Conservation (phyloP, 2,113 vertebrate species). For the Trematomus loennbergii region DNA sequence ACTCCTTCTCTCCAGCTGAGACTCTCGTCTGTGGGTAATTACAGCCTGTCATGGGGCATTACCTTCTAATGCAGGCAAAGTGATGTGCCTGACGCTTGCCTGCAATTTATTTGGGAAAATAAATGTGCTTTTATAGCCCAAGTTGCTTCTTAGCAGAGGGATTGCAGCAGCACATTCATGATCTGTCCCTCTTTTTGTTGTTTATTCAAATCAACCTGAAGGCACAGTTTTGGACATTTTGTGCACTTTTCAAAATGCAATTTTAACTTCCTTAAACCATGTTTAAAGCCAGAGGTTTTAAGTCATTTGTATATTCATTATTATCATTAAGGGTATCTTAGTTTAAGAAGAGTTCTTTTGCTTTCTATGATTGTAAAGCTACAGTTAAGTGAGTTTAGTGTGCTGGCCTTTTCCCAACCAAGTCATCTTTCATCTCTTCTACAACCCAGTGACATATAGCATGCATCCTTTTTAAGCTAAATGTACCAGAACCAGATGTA, state of each 20-base stretch:
- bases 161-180: constrained; percentile 24
- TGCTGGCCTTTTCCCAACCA: background rate
- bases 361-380: constrained; percentile 11
- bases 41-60: constrained; percentile 63
- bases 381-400: constrained; percentile 18
- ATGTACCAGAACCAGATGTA: constrained; percentile 46
- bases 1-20: constrained; percentile 39
- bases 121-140: constrained; percentile 37
- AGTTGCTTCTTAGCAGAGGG: constrained; percentile 31
- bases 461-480: constrained; percentile 33
- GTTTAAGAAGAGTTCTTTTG: background rate
- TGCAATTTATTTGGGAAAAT: constrained; percentile 55
- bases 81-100: constrained; percentile 49
- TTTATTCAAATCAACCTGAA: constrained; percentile 17
- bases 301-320: constrained; percentile 8
- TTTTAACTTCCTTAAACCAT: background rate
- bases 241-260: background rate
- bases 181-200: constrained; percentile 46
- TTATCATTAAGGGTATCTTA: background rate
- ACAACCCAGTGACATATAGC: constrained; percentile 11
- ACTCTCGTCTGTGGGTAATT: constrained; percentile 64
- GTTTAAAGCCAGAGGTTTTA: constrained; percentile 26
- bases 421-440: background rate
- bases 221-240: constrained; percentile 2
- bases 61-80: constrained; percentile 59